A percentile compares a stretch with the other conserved stretches of the same genome.
These are phyloP conservation scores for Cantharis rustica DNA, from an alignment of 2,888 invertebrate species.

Conservation along the genomic window DNA sequence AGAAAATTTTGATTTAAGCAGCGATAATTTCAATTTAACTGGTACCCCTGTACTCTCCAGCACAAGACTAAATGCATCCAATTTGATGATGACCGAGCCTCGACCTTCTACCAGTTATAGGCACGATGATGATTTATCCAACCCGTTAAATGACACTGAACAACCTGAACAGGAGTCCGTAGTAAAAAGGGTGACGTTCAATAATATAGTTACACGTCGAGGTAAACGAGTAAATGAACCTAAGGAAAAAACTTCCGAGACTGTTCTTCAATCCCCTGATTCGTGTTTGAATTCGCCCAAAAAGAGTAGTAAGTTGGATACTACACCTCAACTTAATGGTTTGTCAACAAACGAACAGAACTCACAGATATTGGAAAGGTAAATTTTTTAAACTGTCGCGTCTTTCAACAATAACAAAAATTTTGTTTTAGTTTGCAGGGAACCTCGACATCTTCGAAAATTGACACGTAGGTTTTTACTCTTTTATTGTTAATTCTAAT, in stretches of 20 bases:
- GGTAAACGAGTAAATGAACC: neutral
- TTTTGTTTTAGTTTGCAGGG: neutral
- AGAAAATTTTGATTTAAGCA: neutral
- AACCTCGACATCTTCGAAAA: neutral
- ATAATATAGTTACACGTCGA: neutral
- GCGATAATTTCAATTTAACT: neutral
- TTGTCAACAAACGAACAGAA: neutral
- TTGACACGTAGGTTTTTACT: neutral
- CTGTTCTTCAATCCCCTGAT: neutral
- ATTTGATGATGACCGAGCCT: neutral
- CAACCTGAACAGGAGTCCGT: neutral
- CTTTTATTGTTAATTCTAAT: neutral
- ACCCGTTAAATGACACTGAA: neutral
- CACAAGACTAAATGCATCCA: neutral
- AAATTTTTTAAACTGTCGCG: neutral
- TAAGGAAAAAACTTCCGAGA: neutral
- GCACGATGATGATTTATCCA: neutral
- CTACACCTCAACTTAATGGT: neutral
- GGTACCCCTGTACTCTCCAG: neutral
- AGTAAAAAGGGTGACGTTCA: neutral
- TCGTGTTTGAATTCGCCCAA: neutral
- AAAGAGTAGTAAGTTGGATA: neutral
- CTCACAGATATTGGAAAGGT: neutral
- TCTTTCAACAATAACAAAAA: neutral
- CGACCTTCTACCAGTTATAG: neutral